phyloP scores from a whole-genome alignment of 2,113 vertebrate species.

The Percina caprodes region DNA sequence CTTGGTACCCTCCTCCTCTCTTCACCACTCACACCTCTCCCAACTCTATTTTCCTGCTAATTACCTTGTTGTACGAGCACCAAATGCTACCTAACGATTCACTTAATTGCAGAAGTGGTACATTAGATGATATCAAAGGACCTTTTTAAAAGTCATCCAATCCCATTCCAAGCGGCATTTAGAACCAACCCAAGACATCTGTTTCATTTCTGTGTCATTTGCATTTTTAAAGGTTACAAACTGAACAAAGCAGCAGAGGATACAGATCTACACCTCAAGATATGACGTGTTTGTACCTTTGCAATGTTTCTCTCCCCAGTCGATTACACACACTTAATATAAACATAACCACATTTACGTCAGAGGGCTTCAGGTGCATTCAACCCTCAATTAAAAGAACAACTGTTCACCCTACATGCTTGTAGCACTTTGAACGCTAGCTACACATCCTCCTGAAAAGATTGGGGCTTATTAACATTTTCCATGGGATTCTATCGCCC shows the following conservation, averaged over 20 bases:
- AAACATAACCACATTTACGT: constrained; percentile 7
- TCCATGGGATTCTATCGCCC: constrained; percentile 69
- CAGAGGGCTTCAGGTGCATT: constrained; percentile 44
- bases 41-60: constrained; percentile 78
- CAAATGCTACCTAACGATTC: constrained; percentile 80
- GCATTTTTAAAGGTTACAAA: constrained; percentile 83
- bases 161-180: constrained; percentile 75
- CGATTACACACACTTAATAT: constrained; percentile 12
- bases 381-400: constrained; percentile 66
- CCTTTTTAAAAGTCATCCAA: constrained; percentile 80
- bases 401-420: constrained; percentile 31
- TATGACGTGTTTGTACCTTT: constrained; percentile 26
- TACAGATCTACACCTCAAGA: constrained; percentile 19
- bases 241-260: constrained; percentile 21
- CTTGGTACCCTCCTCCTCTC: constrained; percentile 73
- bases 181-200: constrained; percentile 74
- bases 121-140: constrained; percentile 79
- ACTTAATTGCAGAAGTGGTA: constrained; percentile 82
- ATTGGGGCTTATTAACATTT: constrained; percentile 80
- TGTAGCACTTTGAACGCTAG: background rate
- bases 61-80: constrained; percentile 80
- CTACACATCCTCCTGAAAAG: constrained; percentile 72
- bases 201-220: constrained; percentile 75
- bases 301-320: background rate
- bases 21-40: constrained; percentile 67